Percentiles rank a stretch among this genome's conserved stretches.
These are phyloP conservation scores for Oreochromis spilurus DNA, from an alignment of 2,113 vertebrate genomes.

Conservation along the genomic window DNA sequence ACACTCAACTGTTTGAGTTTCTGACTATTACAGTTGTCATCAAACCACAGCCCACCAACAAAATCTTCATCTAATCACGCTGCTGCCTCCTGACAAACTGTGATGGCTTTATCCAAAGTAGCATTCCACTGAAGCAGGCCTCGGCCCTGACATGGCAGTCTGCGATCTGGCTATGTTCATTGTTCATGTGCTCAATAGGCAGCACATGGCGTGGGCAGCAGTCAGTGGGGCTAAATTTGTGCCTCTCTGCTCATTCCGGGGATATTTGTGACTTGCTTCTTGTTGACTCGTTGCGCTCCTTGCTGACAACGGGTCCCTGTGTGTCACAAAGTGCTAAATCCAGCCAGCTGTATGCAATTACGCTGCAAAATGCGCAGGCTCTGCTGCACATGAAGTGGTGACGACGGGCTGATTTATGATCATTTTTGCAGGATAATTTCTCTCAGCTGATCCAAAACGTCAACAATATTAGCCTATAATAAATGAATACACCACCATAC, in stretches of 20 bases:
- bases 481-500: background rate
- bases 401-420: background rate
- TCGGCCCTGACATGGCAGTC: conserved; percentile 43
- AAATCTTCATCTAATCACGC: background rate
- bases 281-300: conserved; percentile 52
- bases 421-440: background rate
- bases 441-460: background rate
- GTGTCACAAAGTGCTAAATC: conserved; percentile 35
- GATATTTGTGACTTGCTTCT: conserved; percentile 63
- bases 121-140: conserved; percentile 29
- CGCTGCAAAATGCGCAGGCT: conserved; percentile 9
- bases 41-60: background rate
- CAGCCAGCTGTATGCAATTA: conserved; percentile 53
- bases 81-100: background rate
- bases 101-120: conserved; percentile 33
- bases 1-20: background rate
- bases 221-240: conserved; percentile 59
- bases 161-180: conserved; percentile 45
- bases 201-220: conserved; percentile 58
- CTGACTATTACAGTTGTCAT: background rate
- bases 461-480: background rate
- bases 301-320: conserved; percentile 53
- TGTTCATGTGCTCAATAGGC: conserved; percentile 60
- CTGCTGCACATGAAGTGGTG: conserved; percentile 3
- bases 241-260: conserved; percentile 60